These are phyloP conservation scores for Alauda arvensis DNA, from an alignment of 2,797 vertebrate species.

Conservation along the genomic window DNA sequence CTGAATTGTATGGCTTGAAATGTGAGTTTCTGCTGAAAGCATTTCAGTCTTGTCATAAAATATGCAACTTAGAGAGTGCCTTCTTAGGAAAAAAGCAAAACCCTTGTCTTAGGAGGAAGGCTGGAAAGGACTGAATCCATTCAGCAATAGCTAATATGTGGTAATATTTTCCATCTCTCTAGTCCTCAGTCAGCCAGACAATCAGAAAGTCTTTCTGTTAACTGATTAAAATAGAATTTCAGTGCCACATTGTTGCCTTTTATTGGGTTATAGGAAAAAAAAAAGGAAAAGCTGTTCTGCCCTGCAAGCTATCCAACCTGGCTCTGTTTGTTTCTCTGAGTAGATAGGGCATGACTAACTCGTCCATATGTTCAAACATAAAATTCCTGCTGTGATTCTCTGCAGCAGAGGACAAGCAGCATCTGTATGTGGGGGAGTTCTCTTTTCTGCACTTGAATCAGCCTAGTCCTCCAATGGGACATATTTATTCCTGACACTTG, in stretches of 20 bases:
- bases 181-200: background rate
- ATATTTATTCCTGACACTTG: slow-evolving; percentile 11
- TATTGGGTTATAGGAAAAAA: background rate
- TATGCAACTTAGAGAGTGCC: background rate
- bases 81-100: background rate
- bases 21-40: background rate
- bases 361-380: slow-evolving; percentile 58
- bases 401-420: slow-evolving; percentile 38
- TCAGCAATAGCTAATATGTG: background rate
- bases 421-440: slow-evolving; percentile 22
- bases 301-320: slow-evolving; percentile 53
- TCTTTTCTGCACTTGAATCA: slow-evolving; percentile 1
- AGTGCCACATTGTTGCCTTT: background rate
- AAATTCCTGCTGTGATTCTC: slow-evolving; percentile 54
- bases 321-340: slow-evolving; percentile 52
- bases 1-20: background rate
- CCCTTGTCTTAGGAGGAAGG: background rate
- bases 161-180: slow-evolving; percentile 13
- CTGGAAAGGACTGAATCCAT: background rate
- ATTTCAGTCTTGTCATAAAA: background rate
- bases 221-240: slow-evolving; percentile 40
- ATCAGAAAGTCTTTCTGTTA: background rate
- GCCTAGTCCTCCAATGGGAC: background rate
- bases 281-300: background rate
- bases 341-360: slow-evolving; percentile 65